Base-by-base conservation (phyloP, 2,888 invertebrate genomes). In the Gortyna flavago region DNA sequence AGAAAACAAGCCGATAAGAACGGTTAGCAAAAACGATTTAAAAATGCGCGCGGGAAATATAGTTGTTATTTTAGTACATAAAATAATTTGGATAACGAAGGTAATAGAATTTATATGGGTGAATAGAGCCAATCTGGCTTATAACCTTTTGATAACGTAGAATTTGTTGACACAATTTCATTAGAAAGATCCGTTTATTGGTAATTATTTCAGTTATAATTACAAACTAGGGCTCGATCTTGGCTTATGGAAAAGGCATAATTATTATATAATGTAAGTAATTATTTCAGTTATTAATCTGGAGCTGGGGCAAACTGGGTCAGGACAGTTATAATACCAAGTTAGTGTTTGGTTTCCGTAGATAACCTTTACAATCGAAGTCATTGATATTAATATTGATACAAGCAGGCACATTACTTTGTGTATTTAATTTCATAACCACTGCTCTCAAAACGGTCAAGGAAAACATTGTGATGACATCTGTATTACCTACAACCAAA, bases 191-290 rank as follows among this genome's bases (percentile, higher is more conserved):
- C 4, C 35, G 2, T 38, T 59, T 48, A 13, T 16, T 16, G 32
- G n/a, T 66, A 48, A 44, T 77, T 66, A 66, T 18, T 18, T 57
- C 29, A 29, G n/a, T 38, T 48, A 21, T 77, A 67, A 59, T 48
- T 77, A n/a, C 38, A 77, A 77, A 25, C 9, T 25, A 25, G 25
- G 54, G 54, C 25, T 7, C 4, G 9, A 25, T 25, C 25, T 54
- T 41, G 41, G 41, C 41, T 11, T 41, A 41, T 41, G 41, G 41
- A 41, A 41, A 41, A 11, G 41, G 11, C 11, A 41, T 35, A n/a
- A n/a, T n/a, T n/a, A 38, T 38, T 38, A 41, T 41, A 9, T 41
- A 11, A 11, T 41, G 11, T 8, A 16, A 25, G n/a, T 57, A 48
- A 35, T 77, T 66, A 66, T 18, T 18, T 57, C 29, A 35, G 32